Conservation (phyloP, 2,113 vertebrate species). For the Pogonocichla stellata region DNA sequence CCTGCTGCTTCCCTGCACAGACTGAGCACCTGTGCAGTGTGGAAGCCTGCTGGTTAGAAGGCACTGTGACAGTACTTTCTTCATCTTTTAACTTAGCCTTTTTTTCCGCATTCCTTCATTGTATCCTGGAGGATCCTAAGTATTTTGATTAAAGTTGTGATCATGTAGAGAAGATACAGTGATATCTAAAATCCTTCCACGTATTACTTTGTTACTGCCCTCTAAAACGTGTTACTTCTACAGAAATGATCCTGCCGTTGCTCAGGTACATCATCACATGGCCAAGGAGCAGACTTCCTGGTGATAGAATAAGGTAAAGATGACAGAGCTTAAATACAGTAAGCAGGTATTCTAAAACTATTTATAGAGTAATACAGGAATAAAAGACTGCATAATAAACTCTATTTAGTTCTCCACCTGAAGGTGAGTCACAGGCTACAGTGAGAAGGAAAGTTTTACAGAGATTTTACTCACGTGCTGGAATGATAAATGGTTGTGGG, state of each 20-base stretch:
- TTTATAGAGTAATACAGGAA: neutral
- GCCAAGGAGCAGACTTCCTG: neutral
- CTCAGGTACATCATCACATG: neutral
- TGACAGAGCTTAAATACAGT: neutral
- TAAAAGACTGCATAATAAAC: conserved; percentile 7
- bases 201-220: neutral
- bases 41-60: neutral
- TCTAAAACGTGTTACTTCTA: neutral
- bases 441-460: neutral
- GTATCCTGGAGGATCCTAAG: neutral
- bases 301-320: conserved; percentile 12
- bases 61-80: neutral
- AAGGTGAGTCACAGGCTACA: conserved; percentile 10
- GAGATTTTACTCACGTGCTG: neutral
- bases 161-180: neutral
- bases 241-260: neutral
- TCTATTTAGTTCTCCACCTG: neutral
- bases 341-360: conserved; percentile 12
- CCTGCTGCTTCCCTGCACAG: neutral
- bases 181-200: neutral
- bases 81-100: neutral
- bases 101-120: neutral
- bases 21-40: neutral
- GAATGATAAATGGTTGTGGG: neutral
- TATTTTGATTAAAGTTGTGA: neutral